Base-by-base conservation (phyloP, 2,888 invertebrate species). In the Agonopterix subpropinquella region DNA sequence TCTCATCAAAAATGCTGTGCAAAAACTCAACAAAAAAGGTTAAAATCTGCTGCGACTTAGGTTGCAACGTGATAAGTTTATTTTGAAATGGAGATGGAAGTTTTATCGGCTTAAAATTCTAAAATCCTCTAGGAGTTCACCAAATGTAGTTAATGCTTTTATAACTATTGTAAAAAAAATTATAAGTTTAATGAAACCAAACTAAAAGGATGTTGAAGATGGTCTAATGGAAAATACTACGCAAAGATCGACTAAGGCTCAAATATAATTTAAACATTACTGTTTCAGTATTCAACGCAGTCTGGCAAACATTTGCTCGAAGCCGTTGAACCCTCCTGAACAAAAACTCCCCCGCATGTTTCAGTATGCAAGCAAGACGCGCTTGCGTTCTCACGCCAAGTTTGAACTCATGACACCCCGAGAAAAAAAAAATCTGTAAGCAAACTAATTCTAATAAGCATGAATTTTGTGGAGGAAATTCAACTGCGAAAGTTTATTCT, bases 281-380 rank as follows among this genome's bases (percentile, higher is more conserved):
- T 28, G 28, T 28, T 28, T 28, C 28, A 28, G 28, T 28, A 28
- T 28, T 28, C 1, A 28, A 28, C 28, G 7, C 28, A 28, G 28
- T 28, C 39, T 36, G 15, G 57, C 57, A 58, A 66, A 65, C 76
- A 72, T 75, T 75, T 72, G 73, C 74, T 69, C 56, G 57, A 51
- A 66, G 84, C 79, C 86, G 73, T 70, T 85, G 87, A 86, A 83
- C 87, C 65, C 65, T 65, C 61, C 75, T 77, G 74, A 76, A 85
- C 72, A 85, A 86, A 87, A 86, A 81, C 79, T 83, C 85, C 87
- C 87, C 83, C 73, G 78, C 71, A 57, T 55, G 68, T 80, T 85
- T 83, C 85, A 85, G 80, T 56, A 59, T 60, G 63, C 65, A 13
- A 13, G 42, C 42, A 39, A 39, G 39, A 39, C 39, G 39, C 42